A percentile compares a stretch with the other conserved stretches of the same genome.
These are phyloP conservation scores for Drosophila maculinotata DNA, from an alignment of 2,888 invertebrate genomes.

Conservation along the genomic window DNA sequence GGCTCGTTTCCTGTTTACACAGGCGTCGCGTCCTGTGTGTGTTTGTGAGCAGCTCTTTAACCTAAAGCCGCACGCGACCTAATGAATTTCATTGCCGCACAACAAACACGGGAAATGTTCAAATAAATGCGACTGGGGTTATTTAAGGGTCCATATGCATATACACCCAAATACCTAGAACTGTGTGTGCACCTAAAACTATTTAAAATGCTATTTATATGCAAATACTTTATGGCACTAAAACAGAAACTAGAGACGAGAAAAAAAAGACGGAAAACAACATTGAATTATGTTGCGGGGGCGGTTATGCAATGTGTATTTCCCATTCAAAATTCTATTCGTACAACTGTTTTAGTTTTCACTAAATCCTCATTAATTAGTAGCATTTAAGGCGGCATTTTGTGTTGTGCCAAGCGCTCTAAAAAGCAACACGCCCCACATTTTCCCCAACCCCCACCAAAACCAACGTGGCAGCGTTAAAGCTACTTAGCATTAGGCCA, in stretches of 20 bases:
- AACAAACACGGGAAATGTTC: conserved; percentile 29
- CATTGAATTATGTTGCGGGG: conserved; percentile 48
- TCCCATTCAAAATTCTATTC: conserved; percentile 27
- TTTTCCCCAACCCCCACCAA: conserved; percentile 14
- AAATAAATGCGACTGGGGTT: conserved; percentile 41
- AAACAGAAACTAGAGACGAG: conserved; percentile 15
- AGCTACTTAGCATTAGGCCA: conserved; percentile 74
- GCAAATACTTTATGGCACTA: conserved; percentile 65
- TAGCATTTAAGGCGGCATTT: conserved; percentile 79
- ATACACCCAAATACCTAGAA: conserved; percentile 56
- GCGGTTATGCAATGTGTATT: conserved; percentile 69
- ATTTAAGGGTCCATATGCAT: conserved; percentile 45
- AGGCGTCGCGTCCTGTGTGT: conserved; percentile 65
- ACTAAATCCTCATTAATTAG: conserved; percentile 82
- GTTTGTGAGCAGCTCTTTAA: conserved; percentile 50
- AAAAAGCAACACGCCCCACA: conserved; percentile 30
- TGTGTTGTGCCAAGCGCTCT: conserved; percentile 32
- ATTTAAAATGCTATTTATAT: conserved; percentile 82
- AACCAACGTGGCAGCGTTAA: conserved; percentile 65
- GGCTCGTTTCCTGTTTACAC: conserved; percentile 78
- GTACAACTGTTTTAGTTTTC: conserved; percentile 72
- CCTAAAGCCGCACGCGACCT: conserved; percentile 61
- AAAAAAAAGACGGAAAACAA: conserved; percentile 18
- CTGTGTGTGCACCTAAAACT: conserved; percentile 62
- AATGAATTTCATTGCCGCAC: conserved; percentile 60